phyloP scores from a whole-genome alignment of 2,888 invertebrate species.

The Ditula angustiorana region DNA sequence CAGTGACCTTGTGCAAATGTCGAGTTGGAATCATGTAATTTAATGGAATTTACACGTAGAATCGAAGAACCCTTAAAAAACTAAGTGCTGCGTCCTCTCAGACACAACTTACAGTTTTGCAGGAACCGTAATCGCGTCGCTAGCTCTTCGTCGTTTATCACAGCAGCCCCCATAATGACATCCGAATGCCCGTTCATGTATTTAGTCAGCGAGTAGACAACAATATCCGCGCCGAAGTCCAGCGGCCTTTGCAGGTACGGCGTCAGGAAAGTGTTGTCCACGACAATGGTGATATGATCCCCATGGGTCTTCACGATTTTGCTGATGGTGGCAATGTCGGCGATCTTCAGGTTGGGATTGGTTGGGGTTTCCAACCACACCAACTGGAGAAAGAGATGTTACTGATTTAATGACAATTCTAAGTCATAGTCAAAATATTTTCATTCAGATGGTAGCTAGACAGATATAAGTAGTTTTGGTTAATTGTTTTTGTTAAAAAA shows the following conservation, averaged over 20 bases:
- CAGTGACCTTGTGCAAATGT: too few relatives aligned
- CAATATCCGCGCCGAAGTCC: conserved; percentile 95
- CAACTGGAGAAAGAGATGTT: conserved; percentile 81
- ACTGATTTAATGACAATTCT: neutral
- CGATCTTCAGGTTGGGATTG: conserved; percentile 96
- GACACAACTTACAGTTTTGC: conserved; percentile 90
- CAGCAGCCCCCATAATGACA: conserved; percentile 97
- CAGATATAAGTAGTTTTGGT: too few relatives aligned
- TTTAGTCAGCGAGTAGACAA: conserved; percentile 97
- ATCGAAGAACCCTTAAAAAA: too few relatives aligned
- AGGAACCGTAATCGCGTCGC: conserved; percentile 91
- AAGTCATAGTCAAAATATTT: too few relatives aligned
- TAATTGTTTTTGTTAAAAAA: too few relatives aligned
- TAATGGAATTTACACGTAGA: too few relatives aligned
- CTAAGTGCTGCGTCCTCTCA: too few relatives aligned
- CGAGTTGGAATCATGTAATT: too few relatives aligned
- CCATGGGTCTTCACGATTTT: conserved; percentile 85
- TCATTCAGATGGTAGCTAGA: too few relatives aligned
- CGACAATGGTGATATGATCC: conserved; percentile 88
- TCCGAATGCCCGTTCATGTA: conserved; percentile 99
- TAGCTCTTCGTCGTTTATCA: conserved; percentile 90
- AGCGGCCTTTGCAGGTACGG: conserved; percentile 96
- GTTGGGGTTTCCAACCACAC: conserved; percentile 98
- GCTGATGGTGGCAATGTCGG: conserved; percentile 91
- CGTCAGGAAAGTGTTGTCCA: conserved; percentile 98